Base-by-base conservation (phyloP, 2,113 vertebrate species). In the Tragelaphus scriptus region DNA sequence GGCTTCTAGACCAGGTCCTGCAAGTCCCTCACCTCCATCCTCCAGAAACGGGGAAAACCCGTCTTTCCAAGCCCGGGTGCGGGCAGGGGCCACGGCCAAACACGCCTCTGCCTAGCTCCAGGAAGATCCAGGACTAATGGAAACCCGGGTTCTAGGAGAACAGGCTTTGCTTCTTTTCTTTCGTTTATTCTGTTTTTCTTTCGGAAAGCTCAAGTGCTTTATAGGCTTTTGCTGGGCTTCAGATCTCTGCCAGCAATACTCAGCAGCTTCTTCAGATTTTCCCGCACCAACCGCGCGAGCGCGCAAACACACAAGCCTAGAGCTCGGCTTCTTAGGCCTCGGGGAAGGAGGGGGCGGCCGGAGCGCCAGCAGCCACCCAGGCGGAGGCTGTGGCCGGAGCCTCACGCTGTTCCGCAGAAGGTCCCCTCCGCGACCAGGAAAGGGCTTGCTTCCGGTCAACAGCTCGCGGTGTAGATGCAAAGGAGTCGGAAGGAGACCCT, bases 281-380 rank as follows among this genome's bases (percentile, higher is more conserved):
- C 49, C 94, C 92, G 96, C 32, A 91, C 23, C 85, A 13, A 80
- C 7, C 14, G 56, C 25, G 79, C 71, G 80, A 84, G 90, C 96
- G 96, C 97, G 94, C 90, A 36, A 88, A 12, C 95, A 7, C 92
- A 5, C 90, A 56, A 87, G 49, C 87, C 87, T 59, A 25, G 87
- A 77, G 91, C 92, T 85, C 93, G 1, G 94, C 56, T 94, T 17
- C 61, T 80, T 0, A 21, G 68, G 90, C 77, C 97, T 92, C 61
- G 82, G 96, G 95, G 77, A 96, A 94, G 88, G 92, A 65, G 97
- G 95, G 97, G 97, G 95, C 77, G 96, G 94, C 12, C 26, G 47
- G 90, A 59, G 92, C 94, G 79, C 90, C 94, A 47, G 88, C 93
- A 93, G 21, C 82, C 85, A 13, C 84, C 17, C 61, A 0, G 63